phyloP scores from a whole-genome alignment of 2,888 invertebrate species.

The Limnephilus lunatus region DNA sequence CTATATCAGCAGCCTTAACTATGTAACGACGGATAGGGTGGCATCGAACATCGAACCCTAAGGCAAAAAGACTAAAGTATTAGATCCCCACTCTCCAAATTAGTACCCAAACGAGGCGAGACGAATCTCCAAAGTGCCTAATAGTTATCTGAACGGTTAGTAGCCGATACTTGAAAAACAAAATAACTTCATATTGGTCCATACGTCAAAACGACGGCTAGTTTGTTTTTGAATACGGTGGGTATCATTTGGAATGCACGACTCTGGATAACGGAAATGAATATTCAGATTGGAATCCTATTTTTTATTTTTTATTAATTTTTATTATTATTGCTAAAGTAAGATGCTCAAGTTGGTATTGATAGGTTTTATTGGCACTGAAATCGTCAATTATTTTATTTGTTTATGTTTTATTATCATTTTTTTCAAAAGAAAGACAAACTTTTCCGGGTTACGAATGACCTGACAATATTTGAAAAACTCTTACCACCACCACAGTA shows the following conservation, averaged over 20 bases:
- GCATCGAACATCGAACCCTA: conserved; percentile 35
- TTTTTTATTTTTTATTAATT: not conserved
- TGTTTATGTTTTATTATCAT: too few relatives aligned
- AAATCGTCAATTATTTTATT: too few relatives aligned
- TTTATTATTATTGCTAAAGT: not conserved
- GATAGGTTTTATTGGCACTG: too few relatives aligned
- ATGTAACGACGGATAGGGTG: conserved; percentile 64
- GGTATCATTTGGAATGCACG: not conserved
- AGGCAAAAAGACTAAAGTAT: conserved; percentile 2
- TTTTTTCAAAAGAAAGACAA: too few relatives aligned
- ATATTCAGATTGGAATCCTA: not conserved
- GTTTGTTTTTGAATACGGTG: not conserved
- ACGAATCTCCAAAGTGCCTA: conserved; percentile 47
- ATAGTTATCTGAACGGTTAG: conserved; percentile 43
- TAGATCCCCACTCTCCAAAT: conserved; percentile 41
- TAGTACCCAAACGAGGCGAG: conserved; percentile 51
- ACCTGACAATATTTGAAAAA: too few relatives aligned
- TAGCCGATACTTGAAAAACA: conserved; percentile 40
- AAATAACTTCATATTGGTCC: conserved; percentile 50
- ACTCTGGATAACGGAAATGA: not conserved
- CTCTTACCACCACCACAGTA: too few relatives aligned
- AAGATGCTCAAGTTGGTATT: not conserved
- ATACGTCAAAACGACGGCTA: conserved; percentile 18
- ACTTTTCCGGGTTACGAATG: too few relatives aligned
- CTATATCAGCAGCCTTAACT: conserved; percentile 63